Base-by-base conservation (phyloP, 2,888 invertebrate species). In the Pristionchus fissidentatus region DNA sequence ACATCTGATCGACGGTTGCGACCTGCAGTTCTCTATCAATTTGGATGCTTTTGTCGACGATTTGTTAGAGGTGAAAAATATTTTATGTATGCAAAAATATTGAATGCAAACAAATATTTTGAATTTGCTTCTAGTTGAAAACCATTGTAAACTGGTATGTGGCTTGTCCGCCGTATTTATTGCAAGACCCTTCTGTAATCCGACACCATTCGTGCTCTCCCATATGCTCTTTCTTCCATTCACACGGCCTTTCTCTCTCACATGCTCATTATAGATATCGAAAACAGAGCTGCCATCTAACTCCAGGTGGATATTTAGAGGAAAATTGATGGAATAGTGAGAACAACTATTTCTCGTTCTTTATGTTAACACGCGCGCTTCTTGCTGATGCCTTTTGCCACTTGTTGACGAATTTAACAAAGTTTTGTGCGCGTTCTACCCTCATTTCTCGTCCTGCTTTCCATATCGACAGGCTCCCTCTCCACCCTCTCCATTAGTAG, bases 1-100 rank as follows among this genome's bases (percentile, higher is more conserved):
- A 10, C 70, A 41, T 41, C 41, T 89, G 55, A 86, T 89, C 62
- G 89, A 89, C 84, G 88, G 88, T 78, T 78, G 32, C 46, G 62
- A 46, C 26, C 43, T 81, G 32, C 46, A 49, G 7, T 32, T 81
- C 46, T n/a, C 46, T 22, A 60, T 87, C 55, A 86, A 85, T 60
- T 83, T 89, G 57, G 88, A 88, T 70, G 85, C 85, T n/a, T 87
- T 88, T 85, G 88, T 87, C 46, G 84, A 88, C 55, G 85, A 86
- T 38, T 70, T 90, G 55, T 86, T 89, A 46, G 84, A 85, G 85
- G 89, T 90, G 41, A 83, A 86, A 19, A 3, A n/a, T n/a, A n/a
- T n/a, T n/a, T n/a, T n/a, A n/a, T n/a, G n/a, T n/a, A n/a, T n/a
- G n/a, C n/a, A n/a, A n/a, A n/a, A n/a, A n/a, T n/a, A n/a, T n/a